Evolutionary conservation across 2,888 invertebrate species (phyloP).

Genomic region (Agonopterix arenella): DNA sequence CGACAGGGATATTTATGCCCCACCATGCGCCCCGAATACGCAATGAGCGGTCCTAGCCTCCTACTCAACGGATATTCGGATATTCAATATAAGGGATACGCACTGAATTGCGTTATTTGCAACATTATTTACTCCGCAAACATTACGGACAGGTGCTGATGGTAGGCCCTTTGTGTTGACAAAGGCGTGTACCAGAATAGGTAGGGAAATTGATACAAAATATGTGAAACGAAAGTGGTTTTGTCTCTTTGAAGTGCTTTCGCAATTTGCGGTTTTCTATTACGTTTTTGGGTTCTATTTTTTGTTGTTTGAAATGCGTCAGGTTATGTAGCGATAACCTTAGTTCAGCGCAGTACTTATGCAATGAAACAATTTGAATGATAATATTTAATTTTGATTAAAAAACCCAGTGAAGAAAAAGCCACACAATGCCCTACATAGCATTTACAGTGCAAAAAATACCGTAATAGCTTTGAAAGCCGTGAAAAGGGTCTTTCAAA

Average conservation of each 20-base stretch:
- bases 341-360: too few relatives aligned
- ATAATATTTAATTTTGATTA: too few relatives aligned
- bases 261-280: neutral
- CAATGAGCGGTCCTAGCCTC: constrained; percentile 39
- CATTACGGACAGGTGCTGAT: constrained; percentile 55
- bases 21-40: constrained; percentile 63
- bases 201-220: constrained; percentile 44
- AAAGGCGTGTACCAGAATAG: constrained; percentile 33
- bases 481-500: constrained; percentile 52
- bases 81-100: constrained; percentile 42
- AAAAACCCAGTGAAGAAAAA: neutral
- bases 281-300: too few relatives aligned
- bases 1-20: constrained; percentile 73
- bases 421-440: neutral
- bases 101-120: constrained; percentile 31
- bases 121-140: constrained; percentile 50
- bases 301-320: too few relatives aligned
- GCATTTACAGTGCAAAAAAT: constrained; percentile 8
- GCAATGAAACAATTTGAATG: too few relatives aligned
- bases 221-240: constrained; percentile 22
- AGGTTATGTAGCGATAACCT: too few relatives aligned
- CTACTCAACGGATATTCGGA: constrained; percentile 24
- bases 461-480: constrained; percentile 45
- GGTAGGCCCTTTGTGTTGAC: constrained; percentile 39
- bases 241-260: constrained; percentile 15